Percentiles rank a stretch among this genome's conserved stretches.
These are phyloP conservation scores for Pedicia rivosa DNA, from an alignment of 2,888 invertebrate genomes.

Conservation along the genomic window DNA sequence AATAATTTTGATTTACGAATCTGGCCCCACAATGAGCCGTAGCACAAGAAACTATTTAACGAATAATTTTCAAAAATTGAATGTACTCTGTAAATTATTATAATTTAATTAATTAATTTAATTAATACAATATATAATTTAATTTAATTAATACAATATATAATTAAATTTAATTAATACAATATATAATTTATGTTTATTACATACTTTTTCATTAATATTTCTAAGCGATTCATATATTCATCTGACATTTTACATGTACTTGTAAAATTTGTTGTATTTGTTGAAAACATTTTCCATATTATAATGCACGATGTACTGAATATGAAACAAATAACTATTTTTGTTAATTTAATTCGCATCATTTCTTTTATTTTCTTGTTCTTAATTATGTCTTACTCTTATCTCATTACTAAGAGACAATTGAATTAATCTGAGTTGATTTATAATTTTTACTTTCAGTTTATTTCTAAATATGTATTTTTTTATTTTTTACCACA, in stretches of 20 bases:
- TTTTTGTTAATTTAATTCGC: too few species aligned
- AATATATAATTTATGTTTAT: background rate
- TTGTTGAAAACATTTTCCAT: background rate
- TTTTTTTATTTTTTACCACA: too few species aligned
- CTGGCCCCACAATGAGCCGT: constrained; percentile 8
- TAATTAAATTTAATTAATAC: background rate
- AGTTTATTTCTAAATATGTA: too few species aligned
- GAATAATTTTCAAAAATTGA: background rate
- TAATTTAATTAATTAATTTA: too few species aligned
- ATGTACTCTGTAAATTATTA: background rate
- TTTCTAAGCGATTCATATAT: constrained; percentile 6
- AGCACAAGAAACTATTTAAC: constrained; percentile 5
- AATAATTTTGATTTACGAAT: constrained; percentile 6
- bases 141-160: background rate
- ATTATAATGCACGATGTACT: too few species aligned
- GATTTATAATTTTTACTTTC: too few species aligned
- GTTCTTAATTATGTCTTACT: too few species aligned
- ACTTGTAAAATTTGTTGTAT: constrained; percentile 1
- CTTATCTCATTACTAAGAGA: too few species aligned
- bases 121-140: background rate
- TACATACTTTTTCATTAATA: constrained; percentile 2
- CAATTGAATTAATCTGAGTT: too few species aligned
- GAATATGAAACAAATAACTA: too few species aligned
- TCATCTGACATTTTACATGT: constrained; percentile 5
- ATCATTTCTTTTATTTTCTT: too few species aligned